Base-by-base conservation (phyloP, 2,888 invertebrate species). In the Cabera pusaria region DNA sequence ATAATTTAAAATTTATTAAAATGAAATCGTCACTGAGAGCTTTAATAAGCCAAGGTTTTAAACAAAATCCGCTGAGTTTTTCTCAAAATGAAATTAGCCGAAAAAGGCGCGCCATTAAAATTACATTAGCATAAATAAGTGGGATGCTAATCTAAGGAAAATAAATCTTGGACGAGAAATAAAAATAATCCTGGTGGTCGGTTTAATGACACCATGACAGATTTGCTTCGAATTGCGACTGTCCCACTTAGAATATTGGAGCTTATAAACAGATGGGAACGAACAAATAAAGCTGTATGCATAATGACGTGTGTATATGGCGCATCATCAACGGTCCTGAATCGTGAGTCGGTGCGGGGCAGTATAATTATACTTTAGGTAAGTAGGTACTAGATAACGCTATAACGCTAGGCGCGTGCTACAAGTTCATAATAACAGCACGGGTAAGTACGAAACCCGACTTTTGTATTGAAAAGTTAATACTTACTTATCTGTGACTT, bases 81-180 rank as follows among this genome's bases (percentile, higher is more conserved):
- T 80, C 73, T 61, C 67, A 72, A 85, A 85, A 86, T 81, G 83
- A 87, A 88, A 86, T 88, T 86, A 86, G 82, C 78, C 73, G 78
- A 84, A 86, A 82, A 85, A 81, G 81, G 76, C 80, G 73, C 62
- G 78, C 84, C 87, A 87, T 88, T 88, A 87, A 88, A 88, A 88
- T 86, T 84, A 85, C 87, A 88, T 88, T 88, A 88, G 85, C 87
- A 88, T 87, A 87, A 88, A 87, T 86, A 86, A 86, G 84, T 80
- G 79, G 73, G 81, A 84, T 84, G 87, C 85, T 88, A 88, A 88
- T 88, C 86, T 84, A 69, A 76, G 75, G 78, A 77, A 79, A 86
- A 87, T 87, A 88, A 88, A 87, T 87, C 84, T 84, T 72, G 64
- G 63, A 62, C 36, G 62, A 65, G 78, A 74, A 84, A 85, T 84